phyloP scores from a whole-genome alignment of 2,888 invertebrate species.

The Andrena bicolor region DNA sequence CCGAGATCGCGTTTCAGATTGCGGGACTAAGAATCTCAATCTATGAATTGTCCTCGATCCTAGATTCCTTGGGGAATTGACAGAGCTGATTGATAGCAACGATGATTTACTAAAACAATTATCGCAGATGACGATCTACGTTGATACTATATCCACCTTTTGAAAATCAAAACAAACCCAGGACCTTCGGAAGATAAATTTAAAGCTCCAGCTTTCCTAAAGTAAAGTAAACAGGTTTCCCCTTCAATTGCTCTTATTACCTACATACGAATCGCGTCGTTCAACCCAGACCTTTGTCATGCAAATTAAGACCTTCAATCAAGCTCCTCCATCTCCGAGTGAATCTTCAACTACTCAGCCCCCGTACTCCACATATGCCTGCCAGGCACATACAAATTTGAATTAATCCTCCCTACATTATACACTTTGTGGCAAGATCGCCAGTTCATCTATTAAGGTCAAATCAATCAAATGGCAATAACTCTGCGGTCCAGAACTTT shows the following conservation, averaged over 20 bases:
- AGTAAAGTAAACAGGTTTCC: background rate
- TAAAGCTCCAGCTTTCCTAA: background rate
- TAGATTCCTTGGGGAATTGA: background rate
- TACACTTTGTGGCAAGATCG: too few species aligned
- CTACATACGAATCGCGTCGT: background rate
- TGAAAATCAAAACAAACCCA: too few species aligned
- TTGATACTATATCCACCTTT: too few species aligned
- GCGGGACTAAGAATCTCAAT: background rate
- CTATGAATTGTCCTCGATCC: background rate
- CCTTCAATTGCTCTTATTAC: constrained; percentile 3
- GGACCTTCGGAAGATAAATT: background rate
- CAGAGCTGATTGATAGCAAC: too few species aligned
- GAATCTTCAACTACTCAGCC: background rate
- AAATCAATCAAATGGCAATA: too few species aligned
- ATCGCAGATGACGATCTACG: too few species aligned
- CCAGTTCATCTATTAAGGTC: too few species aligned
- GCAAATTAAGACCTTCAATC: background rate
- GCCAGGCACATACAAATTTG: background rate
- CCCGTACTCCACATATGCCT: background rate
- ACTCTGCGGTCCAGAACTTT: too few species aligned
- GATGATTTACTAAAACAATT: too few species aligned
- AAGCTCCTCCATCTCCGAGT: background rate
- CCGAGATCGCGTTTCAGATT: background rate
- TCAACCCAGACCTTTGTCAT: constrained; percentile 21
- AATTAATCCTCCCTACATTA: background rate